Conservation (phyloP, 2,888 invertebrate genomes). For the Piscicola geometra region DNA sequence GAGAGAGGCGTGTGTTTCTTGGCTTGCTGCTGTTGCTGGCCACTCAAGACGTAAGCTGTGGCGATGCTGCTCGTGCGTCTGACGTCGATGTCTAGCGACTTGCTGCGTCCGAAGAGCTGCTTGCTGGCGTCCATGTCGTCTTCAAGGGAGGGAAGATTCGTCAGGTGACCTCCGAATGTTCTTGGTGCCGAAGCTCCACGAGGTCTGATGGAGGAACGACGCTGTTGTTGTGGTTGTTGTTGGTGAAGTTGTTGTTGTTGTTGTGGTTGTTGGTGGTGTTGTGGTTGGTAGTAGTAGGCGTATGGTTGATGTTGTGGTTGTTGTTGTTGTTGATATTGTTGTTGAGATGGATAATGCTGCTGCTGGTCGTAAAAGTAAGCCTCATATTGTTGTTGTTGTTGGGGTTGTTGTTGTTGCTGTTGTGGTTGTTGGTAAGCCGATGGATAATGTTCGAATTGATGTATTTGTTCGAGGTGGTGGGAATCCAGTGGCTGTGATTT, state of each 20-base stretch:
- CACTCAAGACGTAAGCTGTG: background rate
- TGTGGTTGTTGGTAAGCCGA: background rate
- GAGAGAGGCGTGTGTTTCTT: too few relatives aligned
- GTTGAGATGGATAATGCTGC: background rate
- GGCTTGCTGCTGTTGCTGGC: background rate
- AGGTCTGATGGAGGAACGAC: conserved; percentile 8
- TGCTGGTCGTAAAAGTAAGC: background rate
- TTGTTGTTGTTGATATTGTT: background rate
- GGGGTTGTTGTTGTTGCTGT: conserved; percentile 18
- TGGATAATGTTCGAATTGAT: background rate
- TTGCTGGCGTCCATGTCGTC: conserved; percentile 10
- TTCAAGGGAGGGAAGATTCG: conserved; percentile 14
- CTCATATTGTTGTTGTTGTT: conserved; percentile 11
- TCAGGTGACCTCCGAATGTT: conserved; percentile 20
- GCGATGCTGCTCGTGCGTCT: background rate
- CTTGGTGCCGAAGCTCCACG: conserved; percentile 33
- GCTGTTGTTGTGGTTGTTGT: background rate
- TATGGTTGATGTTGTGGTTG: background rate
- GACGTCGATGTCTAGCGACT: conserved; percentile 34
- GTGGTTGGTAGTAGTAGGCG: conserved; percentile 8
- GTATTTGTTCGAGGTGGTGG: too few relatives aligned
- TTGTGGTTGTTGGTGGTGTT: background rate
- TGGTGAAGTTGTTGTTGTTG: background rate
- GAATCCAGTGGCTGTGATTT: too few relatives aligned
- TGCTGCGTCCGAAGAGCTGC: conserved; percentile 34